phyloP scores from a whole-genome alignment of 2,113 vertebrate genomes.

The Calidris pugnax region DNA sequence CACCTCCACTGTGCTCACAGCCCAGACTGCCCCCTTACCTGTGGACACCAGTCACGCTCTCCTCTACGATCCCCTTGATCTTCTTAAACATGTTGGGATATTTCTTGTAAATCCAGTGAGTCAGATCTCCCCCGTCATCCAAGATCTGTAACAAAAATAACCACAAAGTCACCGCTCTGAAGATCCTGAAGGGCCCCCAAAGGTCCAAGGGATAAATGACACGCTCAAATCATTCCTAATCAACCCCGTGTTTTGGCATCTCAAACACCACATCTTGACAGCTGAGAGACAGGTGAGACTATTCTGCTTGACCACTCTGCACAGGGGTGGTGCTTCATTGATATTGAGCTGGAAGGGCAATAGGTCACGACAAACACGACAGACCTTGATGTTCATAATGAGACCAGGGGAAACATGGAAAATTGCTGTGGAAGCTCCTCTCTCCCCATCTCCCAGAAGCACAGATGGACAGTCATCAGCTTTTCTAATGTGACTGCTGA shows the following conservation, averaged over 20 bases:
- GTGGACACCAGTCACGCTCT: conserved; percentile 98
- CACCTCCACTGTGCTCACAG: fast-evolving
- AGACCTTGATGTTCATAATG: neutral
- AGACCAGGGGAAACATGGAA: neutral
- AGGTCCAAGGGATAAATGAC: neutral
- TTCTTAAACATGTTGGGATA: conserved; percentile 99
- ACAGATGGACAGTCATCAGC: neutral
- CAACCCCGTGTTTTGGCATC: neutral
- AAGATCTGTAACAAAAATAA: conserved; percentile 81
- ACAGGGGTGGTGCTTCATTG: neutral
- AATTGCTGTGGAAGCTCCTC: neutral
- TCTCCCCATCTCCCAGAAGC: neutral
- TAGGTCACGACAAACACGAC: fast-evolving
- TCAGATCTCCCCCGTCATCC: conserved; percentile 96
- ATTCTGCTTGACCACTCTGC: neutral
- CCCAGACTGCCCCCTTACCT: conserved; percentile 73
- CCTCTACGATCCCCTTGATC: conserved; percentile 98
- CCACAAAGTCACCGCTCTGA: neutral
- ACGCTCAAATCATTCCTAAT: neutral
- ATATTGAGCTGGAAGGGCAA: neutral
- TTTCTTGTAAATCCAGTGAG: conserved; percentile 99
- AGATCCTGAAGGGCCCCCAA: neutral
- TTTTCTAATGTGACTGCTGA: neutral
- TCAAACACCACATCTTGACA: neutral
- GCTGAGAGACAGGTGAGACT: neutral